phyloP scores from a whole-genome alignment of 2,888 invertebrate genomes.

The Metellina segmentata region DNA sequence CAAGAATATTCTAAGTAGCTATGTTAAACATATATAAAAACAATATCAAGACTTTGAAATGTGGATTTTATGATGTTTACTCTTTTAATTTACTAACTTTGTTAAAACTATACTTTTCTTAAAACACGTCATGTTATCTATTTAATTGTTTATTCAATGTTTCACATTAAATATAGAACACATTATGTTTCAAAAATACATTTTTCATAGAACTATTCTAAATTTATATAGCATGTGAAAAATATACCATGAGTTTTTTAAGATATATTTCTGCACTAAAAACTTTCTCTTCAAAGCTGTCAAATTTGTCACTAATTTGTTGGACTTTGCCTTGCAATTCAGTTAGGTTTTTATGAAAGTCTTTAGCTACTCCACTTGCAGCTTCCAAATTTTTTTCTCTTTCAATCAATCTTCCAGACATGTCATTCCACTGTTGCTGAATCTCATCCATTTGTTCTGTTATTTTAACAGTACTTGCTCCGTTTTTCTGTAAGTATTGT shows the following conservation, averaged over 20 bases:
- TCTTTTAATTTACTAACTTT: no score
- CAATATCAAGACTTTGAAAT: neutral
- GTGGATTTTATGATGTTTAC: no score
- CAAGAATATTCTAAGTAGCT: neutral
- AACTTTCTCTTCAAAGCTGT: conserved; percentile 89
- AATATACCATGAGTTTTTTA: conserved; percentile 87
- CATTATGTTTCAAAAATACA: neutral
- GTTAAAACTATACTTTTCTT: no score
- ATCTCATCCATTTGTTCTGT: conserved; percentile 87
- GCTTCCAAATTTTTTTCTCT: conserved; percentile 93
- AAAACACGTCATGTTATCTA: no score
- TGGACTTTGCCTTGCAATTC: conserved; percentile 92
- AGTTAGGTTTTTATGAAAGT: conserved; percentile 93
- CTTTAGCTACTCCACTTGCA: conserved; percentile 94
- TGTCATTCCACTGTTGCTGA: conserved; percentile 88
- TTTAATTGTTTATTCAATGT: no score
- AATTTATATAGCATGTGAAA: neutral
- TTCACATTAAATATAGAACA: neutral
- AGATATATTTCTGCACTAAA: conserved; percentile 91
- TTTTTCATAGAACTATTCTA: neutral
- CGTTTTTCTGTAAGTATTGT: conserved; percentile 83
- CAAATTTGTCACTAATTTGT: conserved; percentile 91
- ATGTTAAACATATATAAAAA: neutral
- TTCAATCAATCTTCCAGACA: conserved; percentile 89
- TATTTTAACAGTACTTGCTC: conserved; percentile 86